Base-by-base conservation (phyloP, 2,113 vertebrate species). In the Mystacornis crossleyi region DNA sequence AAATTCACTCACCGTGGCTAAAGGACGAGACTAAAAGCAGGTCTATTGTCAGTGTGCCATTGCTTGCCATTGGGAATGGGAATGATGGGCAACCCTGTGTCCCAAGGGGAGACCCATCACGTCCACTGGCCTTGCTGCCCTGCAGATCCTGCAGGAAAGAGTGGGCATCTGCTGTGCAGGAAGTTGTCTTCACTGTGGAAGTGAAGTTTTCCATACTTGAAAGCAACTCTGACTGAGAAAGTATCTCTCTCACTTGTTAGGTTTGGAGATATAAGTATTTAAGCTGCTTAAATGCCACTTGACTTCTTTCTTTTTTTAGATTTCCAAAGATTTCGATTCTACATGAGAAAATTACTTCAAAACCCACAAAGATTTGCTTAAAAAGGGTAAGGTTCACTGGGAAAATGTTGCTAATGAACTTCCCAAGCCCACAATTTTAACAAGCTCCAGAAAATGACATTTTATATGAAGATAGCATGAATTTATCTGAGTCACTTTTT, bases 21-120 rank as follows among this genome's bases (percentile, higher is more conserved):
- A 47, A 71, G 16, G 15, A 31, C 29, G n/a, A 58, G 10, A 10
- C 53, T 78, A 70, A 53, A 93, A 62, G 23, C 8, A 47, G 29
- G 4, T 58, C 8, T 73, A 2, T 14, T 57, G n/a, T 10, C 26
- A 65, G 8, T 1, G 1, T 64, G 40, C 12, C 11, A 10, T 48
- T 72, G 36, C 25, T 43, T 48, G 10, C 2, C 11, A 3, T 43
- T 69, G 29, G 61, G 24, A n/a, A 36, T 8, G 3, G 29, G 53
- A 90, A 55, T 0, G 2, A 40, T 8, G 38, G 38, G 14, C 38
- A 16, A 24, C n/a, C 20, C 9, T 64, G 29, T 2, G 0, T 29
- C 38, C 45, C 1, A 3, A 2, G 10, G 23, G 12, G 25, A 13
- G 10, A 54, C 12, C 20, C 7, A 8, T 42, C 42, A 42, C 6